These are phyloP conservation scores for Acanthisitta chloris DNA, from an alignment of 2,113 vertebrate species.

Conservation along the genomic window DNA sequence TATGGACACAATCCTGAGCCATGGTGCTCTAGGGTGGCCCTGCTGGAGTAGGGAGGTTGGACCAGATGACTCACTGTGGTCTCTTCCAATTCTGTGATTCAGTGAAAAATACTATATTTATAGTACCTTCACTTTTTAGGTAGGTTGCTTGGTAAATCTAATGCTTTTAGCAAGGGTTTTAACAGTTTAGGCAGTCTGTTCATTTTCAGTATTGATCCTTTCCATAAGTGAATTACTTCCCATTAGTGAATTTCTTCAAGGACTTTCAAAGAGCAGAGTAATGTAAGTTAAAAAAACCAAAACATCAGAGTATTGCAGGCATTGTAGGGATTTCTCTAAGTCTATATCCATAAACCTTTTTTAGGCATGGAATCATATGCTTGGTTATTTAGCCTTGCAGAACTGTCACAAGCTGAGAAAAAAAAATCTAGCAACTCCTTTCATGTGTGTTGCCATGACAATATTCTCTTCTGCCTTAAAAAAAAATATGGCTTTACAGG, in stretches of 20 bases:
- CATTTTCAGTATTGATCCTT: neutral
- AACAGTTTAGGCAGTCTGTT: neutral
- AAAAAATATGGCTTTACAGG: neutral
- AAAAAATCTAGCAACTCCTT: neutral
- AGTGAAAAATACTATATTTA: neutral
- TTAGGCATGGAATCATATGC: neutral
- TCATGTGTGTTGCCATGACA: neutral
- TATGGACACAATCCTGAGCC: no score
- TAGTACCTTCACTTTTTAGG: neutral
- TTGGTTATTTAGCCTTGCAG: neutral
- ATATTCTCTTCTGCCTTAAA: neutral
- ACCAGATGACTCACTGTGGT: no score
- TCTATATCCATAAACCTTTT: neutral
- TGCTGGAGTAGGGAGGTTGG: no score
- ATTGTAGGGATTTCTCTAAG: neutral
- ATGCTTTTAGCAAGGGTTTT: neutral
- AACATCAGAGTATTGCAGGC: neutral
- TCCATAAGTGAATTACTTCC: neutral
- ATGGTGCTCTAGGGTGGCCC: no score
- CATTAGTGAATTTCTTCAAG: neutral
- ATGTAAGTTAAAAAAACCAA: neutral
- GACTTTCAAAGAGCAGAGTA: neutral
- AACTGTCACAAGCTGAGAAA: neutral
- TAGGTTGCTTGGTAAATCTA: neutral
- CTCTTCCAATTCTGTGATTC: no score